A percentile compares a stretch with the other conserved stretches of the same genome.
Evolutionary conservation across 2,888 invertebrate species (phyloP).

Genomic region (Erannis defoliaria): DNA sequence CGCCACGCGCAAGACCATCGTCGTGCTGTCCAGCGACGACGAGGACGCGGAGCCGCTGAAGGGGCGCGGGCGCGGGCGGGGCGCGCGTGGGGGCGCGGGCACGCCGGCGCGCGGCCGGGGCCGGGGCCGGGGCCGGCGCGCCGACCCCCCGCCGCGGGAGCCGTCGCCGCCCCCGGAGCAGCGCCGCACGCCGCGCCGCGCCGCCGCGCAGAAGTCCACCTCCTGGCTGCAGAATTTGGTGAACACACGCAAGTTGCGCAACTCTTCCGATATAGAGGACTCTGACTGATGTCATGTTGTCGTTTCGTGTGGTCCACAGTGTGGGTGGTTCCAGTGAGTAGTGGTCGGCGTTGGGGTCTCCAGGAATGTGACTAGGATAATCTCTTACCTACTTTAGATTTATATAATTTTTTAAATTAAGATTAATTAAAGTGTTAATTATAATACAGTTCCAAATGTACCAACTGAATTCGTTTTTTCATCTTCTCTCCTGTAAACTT

Average conservation of each 20-base stretch:
- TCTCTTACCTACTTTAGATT: conserved; percentile 2
- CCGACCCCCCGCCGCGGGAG: conserved; percentile 58
- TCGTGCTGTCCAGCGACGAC: conserved; percentile 72
- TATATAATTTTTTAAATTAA: conserved; percentile 3
- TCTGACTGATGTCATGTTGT: conserved; percentile 61
- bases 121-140: conserved; percentile 45
- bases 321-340: not conserved
- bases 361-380: not conserved
- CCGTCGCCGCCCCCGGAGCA: conserved; percentile 58
- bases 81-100: conserved; percentile 42
- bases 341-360: not conserved
- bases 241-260: conserved; percentile 58
- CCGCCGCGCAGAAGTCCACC: conserved; percentile 69
- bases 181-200: conserved; percentile 75
- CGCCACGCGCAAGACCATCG: conserved; percentile 55
- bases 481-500: no score
- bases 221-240: conserved; percentile 70
- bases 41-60: conserved; percentile 54
- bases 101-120: conserved; percentile 53
- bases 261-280: conserved; percentile 69
- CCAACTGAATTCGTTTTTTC: not conserved
- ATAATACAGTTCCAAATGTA: not conserved
- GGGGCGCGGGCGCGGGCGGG: conserved; percentile 46
- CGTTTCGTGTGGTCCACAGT: not conserved
- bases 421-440: not conserved